Base-by-base conservation (phyloP, 2,113 vertebrate species). In the Tachycineta bicolor region DNA sequence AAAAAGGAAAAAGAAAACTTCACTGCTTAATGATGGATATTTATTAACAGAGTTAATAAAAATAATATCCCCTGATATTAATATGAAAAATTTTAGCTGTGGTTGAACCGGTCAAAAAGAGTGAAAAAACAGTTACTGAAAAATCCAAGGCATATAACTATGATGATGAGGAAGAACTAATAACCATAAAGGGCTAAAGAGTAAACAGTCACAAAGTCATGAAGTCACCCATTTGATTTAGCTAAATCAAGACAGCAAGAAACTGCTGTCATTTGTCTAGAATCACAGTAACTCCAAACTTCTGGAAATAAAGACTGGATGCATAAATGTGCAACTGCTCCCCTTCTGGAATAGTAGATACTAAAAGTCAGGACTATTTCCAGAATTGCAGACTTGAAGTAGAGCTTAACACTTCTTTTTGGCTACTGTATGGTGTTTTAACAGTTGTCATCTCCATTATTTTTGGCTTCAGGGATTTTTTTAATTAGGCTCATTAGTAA, bases 401-500 rank as follows among this genome's bases (percentile, higher is more conserved):
- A 80, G n/a, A 76, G 25, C 9, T 47, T 39, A 59, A 65, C 28
- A 22, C 12, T 53, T 31, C 52, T 78, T 74, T 49, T 34, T 37
- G 16, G 24, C 37, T 49, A 18, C 25, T 74, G 4, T 26, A 29
- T 11, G 33, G 29, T 64, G 22, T 69, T 83, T 80, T 52, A 87
- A 60, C 37, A 74, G 46, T 81, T 65, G 22, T 55, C 58, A 83
- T 58, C 21, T 24, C 47, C 29, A 28, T 80, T 77, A 47, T 67
- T 80, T 47, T 85, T 67, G 56, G 47, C 52, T 86, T 76, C 53
- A 52, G 59, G 63, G 4, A 87, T 91, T 52, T 87, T 96, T 80
- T 73, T 89, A 89, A 93, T 77, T 83, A 87, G 49, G 33, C 34
- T 91, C 29, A 73, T 91, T 83, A 69, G 59, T 87, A 93, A 93